These are phyloP conservation scores for Pelmatolapia mariae DNA, from an alignment of 2,113 vertebrate genomes.

Conservation along the genomic window DNA sequence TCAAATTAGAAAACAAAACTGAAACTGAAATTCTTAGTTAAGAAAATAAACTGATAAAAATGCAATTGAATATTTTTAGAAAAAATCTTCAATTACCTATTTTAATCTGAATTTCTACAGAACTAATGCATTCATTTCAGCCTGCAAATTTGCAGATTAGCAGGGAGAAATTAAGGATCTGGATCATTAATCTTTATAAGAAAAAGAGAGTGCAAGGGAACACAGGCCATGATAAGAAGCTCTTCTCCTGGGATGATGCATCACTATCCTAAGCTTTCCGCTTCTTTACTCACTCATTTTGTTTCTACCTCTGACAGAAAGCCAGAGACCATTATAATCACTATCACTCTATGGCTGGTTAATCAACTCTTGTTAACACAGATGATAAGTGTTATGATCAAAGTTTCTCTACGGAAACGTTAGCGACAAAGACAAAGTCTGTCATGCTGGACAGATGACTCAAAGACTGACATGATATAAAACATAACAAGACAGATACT, in stretches of 20 bases:
- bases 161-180: not conserved
- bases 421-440: not conserved
- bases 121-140: not conserved
- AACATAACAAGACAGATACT: not conserved
- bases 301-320: not conserved
- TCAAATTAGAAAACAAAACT: not conserved
- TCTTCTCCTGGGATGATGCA: not conserved
- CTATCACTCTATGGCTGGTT: not conserved
- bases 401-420: not conserved
- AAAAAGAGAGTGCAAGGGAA: not conserved
- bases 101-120: not conserved
- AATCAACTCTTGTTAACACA: not conserved
- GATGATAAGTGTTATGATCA: not conserved
- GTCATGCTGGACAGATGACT: not conserved
- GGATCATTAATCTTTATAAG: slow-evolving; percentile 46
- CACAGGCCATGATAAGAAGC: not conserved
- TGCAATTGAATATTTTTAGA: not conserved
- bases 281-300: not conserved
- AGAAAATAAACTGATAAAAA: not conserved
- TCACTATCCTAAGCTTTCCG: not conserved
- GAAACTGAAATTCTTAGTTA: not conserved
- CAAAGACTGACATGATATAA: not conserved
- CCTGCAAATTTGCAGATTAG: not conserved
- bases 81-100: not conserved
- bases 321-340: not conserved